Conservation (phyloP, 2,113 vertebrate genomes). For the Cyanocitta stelleri region DNA sequence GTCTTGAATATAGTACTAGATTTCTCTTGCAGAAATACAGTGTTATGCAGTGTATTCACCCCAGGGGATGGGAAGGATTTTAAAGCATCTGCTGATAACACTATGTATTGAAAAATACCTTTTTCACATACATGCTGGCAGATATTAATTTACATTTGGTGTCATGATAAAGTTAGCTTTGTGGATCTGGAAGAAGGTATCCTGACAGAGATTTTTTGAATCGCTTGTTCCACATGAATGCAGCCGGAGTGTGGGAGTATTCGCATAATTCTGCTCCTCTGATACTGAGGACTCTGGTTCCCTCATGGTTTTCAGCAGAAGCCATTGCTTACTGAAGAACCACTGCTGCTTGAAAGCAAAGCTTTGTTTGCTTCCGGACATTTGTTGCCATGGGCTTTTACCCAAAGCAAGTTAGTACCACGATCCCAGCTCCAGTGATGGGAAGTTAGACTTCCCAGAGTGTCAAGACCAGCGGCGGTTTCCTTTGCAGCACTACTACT, state of each 20-base stretch:
- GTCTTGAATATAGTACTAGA: not conserved
- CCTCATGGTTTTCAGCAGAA: not conserved
- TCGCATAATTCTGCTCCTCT: not conserved
- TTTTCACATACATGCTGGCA: not conserved
- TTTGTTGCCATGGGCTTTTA: not conserved
- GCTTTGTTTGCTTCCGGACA: not conserved
- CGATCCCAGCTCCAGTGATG: not conserved
- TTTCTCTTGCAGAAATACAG: not conserved
- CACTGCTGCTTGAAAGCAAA: not conserved
- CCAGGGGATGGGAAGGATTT: not conserved
- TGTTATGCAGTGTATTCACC: not conserved
- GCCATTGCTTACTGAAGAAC: not conserved
- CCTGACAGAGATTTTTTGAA: not conserved
- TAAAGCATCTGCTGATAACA: not conserved
- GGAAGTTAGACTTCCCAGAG: not conserved
- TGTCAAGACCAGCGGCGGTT: not conserved
- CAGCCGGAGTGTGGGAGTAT: accelerated
- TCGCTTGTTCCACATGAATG: not conserved
- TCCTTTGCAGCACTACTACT: not conserved
- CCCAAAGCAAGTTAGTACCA: not conserved
- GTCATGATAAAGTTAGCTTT: slow-evolving; percentile 15
- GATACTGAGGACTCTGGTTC: not conserved
- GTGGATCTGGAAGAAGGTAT: not conserved
- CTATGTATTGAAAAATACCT: not conserved
- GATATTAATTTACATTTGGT: slow-evolving; percentile 4